Conservation (phyloP, 2,797 vertebrate species). For the Acrocephalus scirpaceus region DNA sequence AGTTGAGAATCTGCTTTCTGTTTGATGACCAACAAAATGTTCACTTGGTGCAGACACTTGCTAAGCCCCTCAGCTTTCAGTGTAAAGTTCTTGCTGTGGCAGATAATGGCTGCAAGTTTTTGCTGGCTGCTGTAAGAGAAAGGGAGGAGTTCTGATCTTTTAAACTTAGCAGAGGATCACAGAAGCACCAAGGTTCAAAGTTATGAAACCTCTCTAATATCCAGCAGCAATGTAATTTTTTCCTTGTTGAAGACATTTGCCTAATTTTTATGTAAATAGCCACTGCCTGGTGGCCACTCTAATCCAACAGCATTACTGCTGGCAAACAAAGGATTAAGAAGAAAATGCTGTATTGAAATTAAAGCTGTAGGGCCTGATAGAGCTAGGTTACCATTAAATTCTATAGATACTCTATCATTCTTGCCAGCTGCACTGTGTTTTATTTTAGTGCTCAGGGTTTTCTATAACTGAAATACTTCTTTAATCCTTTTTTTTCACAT, state of each 20-base stretch:
- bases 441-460: constrained; percentile 41
- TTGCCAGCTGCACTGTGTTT: constrained; percentile 19
- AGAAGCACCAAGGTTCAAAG: constrained; percentile 3
- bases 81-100: background rate
- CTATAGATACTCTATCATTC: constrained; percentile 42
- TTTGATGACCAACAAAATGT: background rate
- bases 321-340: constrained; percentile 83
- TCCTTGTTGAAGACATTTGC: constrained; percentile 49
- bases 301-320: constrained; percentile 63
- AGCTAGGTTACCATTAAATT: constrained; percentile 81
- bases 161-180: background rate
- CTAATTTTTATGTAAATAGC: constrained; percentile 75
- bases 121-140: background rate
- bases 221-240: background rate
- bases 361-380: constrained; percentile 82
- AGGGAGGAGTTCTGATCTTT: background rate
- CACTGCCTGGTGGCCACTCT: constrained; percentile 48
- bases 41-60: background rate
- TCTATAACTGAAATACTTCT: constrained; percentile 55
- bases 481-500: constrained; percentile 70
- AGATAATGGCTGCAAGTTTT: background rate
- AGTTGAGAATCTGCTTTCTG: background rate
- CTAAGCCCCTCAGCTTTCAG: background rate
- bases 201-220: constrained; percentile 1
- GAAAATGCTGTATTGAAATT: constrained; percentile 84